Evolutionary conservation across 2,113 vertebrate species (phyloP).

Genomic region (Ochotona curzoniae): DNA sequence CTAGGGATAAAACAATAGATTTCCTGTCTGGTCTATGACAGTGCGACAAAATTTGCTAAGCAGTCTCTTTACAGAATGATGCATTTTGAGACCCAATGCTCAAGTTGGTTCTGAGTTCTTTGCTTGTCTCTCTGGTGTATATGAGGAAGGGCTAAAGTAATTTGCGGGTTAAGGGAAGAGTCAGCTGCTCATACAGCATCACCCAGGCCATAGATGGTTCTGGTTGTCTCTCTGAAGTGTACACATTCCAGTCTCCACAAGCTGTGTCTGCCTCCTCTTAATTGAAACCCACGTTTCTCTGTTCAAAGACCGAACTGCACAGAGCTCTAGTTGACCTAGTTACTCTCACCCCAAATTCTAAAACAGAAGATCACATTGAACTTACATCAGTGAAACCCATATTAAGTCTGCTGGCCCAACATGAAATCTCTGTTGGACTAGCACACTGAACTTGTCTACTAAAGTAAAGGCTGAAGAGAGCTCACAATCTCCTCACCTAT

Average conservation of each 20-base stretch:
- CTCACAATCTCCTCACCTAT: fast-evolving
- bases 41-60: background rate
- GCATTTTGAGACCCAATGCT: background rate
- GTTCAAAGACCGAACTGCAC: background rate
- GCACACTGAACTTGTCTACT: background rate
- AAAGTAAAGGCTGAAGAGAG: background rate
- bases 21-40: background rate
- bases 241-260: background rate
- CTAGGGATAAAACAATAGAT: background rate
- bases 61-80: background rate
- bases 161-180: background rate
- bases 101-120: background rate
- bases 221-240: background rate
- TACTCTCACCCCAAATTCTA: background rate
- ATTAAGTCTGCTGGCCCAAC: background rate
- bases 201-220: background rate
- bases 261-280: background rate
- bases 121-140: background rate
- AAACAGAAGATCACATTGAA: background rate
- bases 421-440: fast-evolving
- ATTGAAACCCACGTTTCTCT: background rate
- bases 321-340: background rate
- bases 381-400: background rate
- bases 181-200: background rate
- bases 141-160: too few species aligned